A percentile compares a stretch with the other conserved stretches of the same genome.
phyloP scores from a whole-genome alignment of 1,140 invertebrate genomes.

The Meloidogyne hapla region DNA sequence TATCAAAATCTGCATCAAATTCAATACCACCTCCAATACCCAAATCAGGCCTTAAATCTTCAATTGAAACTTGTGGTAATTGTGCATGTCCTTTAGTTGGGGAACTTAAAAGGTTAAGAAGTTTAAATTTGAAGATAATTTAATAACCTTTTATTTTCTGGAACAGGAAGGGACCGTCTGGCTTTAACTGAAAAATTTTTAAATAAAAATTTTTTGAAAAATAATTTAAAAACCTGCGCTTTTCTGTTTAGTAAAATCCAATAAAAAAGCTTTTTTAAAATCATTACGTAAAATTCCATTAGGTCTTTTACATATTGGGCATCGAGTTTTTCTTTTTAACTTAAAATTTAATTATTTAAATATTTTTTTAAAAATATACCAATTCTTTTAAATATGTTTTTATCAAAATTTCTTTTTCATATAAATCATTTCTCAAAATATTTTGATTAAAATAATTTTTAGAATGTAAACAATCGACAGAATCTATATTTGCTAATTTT shows the following conservation, averaged over 20 bases:
- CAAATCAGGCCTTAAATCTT: conserved; percentile 20
- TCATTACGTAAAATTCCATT: conserved; percentile 58
- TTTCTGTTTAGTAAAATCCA: conserved; percentile 51
- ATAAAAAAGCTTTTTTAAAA: conserved; percentile 41
- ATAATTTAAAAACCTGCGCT: not conserved
- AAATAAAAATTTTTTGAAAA: not conserved
- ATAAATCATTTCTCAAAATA: conserved; percentile 26
- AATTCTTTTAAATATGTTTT: conserved; percentile 37
- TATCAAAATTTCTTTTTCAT: conserved; percentile 20
- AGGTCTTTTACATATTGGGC: conserved; percentile 56
- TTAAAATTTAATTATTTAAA: conserved; percentile 9
- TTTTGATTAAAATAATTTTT: not conserved
- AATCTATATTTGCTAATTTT: not conserved
- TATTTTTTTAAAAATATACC: conserved; percentile 21
- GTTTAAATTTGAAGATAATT: not conserved
- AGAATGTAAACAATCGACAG: not conserved
- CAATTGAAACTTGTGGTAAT: not conserved
- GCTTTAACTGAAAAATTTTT: not conserved
- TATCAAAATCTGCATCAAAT: conserved; percentile 8
- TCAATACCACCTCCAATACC: not conserved
- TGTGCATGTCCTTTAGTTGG: not conserved
- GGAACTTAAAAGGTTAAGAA: not conserved
- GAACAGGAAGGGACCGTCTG: not conserved
- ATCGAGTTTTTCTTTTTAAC: conserved; percentile 53
- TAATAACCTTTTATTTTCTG: not conserved